Evolutionary conservation across 2,113 vertebrate species (phyloP).

Genomic region (Marcusenius ussheri): DNA sequence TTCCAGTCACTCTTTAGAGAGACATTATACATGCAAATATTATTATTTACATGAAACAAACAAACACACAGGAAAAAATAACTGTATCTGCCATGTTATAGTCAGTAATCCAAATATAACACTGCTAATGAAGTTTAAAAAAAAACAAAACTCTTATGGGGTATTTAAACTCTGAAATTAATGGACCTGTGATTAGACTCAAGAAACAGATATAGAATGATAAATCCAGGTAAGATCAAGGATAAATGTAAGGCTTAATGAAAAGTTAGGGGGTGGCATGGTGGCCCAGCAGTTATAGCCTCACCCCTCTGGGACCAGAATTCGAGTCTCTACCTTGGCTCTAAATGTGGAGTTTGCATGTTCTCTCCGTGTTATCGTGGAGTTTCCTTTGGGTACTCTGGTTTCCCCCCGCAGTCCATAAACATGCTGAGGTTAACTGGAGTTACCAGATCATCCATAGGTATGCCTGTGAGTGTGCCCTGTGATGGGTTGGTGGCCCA

Average conservation of each 20-base stretch:
- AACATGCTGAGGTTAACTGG: neutral
- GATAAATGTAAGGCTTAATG: neutral
- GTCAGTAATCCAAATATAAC: neutral
- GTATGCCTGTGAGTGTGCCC: neutral
- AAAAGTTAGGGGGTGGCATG: neutral
- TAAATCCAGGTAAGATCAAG: neutral
- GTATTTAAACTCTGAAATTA: neutral
- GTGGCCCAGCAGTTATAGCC: neutral
- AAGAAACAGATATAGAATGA: neutral
- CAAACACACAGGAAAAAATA: neutral
- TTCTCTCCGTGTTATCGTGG: neutral
- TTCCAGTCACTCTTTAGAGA: neutral
- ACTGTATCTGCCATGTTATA: neutral
- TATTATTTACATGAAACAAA: slow-evolving; percentile 14
- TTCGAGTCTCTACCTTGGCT: neutral
- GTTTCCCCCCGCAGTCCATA: neutral
- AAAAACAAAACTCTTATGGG: neutral
- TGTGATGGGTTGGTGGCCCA: neutral
- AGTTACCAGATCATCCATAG: neutral
- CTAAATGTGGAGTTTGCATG: neutral
- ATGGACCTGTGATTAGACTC: neutral
- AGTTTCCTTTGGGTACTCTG: neutral
- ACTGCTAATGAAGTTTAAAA: neutral
- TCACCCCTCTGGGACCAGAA: neutral
- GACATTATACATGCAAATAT: neutral